These are phyloP conservation scores for Embiotoca jacksoni DNA, from an alignment of 2,113 vertebrate genomes.

Conservation along the genomic window DNA sequence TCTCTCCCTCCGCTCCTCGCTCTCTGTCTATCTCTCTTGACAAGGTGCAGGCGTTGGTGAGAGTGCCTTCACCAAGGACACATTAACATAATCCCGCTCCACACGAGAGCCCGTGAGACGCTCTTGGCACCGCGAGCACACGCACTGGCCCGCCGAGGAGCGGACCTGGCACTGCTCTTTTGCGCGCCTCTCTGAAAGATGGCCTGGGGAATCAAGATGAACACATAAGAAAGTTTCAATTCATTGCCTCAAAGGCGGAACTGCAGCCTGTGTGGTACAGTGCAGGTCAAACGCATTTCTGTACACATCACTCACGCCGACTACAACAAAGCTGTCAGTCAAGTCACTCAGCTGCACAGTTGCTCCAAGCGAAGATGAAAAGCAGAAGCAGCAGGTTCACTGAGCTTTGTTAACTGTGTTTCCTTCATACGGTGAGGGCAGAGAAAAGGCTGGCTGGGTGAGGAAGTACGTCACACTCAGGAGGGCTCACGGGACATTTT, in stretches of 20 bases:
- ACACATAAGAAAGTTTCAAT: conserved; percentile 43
- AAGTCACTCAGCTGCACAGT: conserved; percentile 16
- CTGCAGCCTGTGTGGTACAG: conserved; percentile 33
- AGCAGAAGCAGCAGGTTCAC: conserved; percentile 28
- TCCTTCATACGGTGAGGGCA: conserved; percentile 5
- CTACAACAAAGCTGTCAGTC: conserved; percentile 40
- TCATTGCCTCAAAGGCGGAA: conserved; percentile 24
- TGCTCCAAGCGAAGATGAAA: conserved; percentile 7
- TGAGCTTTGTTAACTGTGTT: conserved; percentile 28
- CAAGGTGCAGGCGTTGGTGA: conserved; percentile 50
- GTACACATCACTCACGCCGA: conserved; percentile 39
- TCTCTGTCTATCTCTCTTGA: conserved; percentile 39
- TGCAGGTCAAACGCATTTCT: conserved; percentile 22
- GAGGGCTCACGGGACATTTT: background rate
- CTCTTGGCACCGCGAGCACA: conserved; percentile 40
- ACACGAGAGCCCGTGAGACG: conserved; percentile 63
- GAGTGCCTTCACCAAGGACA: conserved; percentile 59
- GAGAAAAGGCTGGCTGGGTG: conserved; percentile 6
- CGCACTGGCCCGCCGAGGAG: conserved; percentile 25
- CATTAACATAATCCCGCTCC: conserved; percentile 76
- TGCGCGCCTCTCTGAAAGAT: conserved; percentile 35
- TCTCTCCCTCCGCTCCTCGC: conserved; percentile 21
- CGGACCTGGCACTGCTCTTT: conserved; percentile 33
- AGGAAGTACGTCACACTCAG: background rate
- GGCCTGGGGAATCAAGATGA: conserved; percentile 43